A percentile compares a stretch with the other conserved stretches of the same genome.
These are phyloP conservation scores for Bombus impatiens DNA, from an alignment of 1,140 invertebrate genomes.

Conservation along the genomic window DNA sequence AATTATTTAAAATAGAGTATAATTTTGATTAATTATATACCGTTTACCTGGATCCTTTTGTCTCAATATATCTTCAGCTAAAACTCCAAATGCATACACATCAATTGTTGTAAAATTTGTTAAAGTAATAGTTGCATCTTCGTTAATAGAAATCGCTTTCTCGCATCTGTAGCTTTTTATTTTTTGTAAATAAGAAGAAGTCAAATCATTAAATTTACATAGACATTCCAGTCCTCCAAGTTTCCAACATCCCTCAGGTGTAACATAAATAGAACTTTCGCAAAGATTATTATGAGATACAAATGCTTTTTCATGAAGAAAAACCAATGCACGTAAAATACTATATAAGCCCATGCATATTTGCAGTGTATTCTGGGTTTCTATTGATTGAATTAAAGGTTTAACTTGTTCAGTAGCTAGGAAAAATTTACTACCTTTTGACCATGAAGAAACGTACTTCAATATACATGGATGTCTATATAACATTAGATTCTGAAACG, in stretches of 20 bases:
- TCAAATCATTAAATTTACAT: slow-evolving; percentile 87
- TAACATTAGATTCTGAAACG: slow-evolving; percentile 89
- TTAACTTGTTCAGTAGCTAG: slow-evolving; percentile 90
- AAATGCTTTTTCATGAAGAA: slow-evolving; percentile 89
- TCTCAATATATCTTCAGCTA: slow-evolving; percentile 89
- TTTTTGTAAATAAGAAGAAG: slow-evolving; percentile 86
- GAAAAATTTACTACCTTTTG: slow-evolving; percentile 87
- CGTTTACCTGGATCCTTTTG: slow-evolving; percentile 83
- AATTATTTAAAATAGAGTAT: neutral
- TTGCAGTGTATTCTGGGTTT: slow-evolving; percentile 87
- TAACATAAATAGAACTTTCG: slow-evolving; percentile 90
- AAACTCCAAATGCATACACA: slow-evolving; percentile 90
- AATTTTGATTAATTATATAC: neutral
- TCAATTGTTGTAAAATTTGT: slow-evolving; percentile 85
- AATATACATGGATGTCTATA: slow-evolving; percentile 92
- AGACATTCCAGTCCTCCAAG: slow-evolving; percentile 91
- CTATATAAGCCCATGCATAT: slow-evolving; percentile 90
- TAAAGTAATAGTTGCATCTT: slow-evolving; percentile 81
- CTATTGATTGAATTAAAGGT: slow-evolving; percentile 86
- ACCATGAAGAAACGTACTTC: slow-evolving; percentile 90
- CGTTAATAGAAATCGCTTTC: slow-evolving; percentile 87
- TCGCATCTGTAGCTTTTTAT: slow-evolving; percentile 87
- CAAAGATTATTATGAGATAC: slow-evolving; percentile 92
- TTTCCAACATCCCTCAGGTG: slow-evolving; percentile 91
- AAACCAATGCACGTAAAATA: slow-evolving; percentile 89